Evolutionary conservation across 2,113 vertebrate genomes (phyloP).

Genomic region (Ceyx melanurus): DNA sequence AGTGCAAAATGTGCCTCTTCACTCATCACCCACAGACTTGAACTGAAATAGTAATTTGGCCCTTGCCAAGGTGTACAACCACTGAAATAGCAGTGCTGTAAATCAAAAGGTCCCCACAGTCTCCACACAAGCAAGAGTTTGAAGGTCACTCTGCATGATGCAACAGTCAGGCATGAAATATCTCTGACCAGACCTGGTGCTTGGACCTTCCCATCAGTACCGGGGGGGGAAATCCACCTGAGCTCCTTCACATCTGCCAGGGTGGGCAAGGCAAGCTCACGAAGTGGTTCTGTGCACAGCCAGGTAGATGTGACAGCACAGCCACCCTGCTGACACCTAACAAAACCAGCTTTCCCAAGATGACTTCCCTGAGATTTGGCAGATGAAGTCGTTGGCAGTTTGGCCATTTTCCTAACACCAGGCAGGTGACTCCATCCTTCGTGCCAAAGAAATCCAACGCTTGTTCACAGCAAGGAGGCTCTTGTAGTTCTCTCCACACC

Average conservation of each 20-base stretch:
- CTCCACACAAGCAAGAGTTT: not conserved
- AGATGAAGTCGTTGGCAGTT: constrained; percentile 45
- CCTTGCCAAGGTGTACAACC: constrained; percentile 59
- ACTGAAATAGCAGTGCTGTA: constrained; percentile 15
- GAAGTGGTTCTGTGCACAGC: not conserved
- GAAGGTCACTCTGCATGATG: constrained; percentile 51
- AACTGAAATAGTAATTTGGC: constrained; percentile 51
- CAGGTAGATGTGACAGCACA: not conserved
- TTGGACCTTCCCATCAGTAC: not conserved
- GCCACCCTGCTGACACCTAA: not conserved
- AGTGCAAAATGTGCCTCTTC: constrained; percentile 42
- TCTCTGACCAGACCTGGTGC: not conserved
- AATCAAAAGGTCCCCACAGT: constrained; percentile 38
- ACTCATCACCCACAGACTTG: constrained; percentile 27
- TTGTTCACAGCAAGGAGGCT: constrained; percentile 17
- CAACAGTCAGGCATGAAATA: constrained; percentile 26
- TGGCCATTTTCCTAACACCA: constrained; percentile 17
- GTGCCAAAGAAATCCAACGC: not conserved
- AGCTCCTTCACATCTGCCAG: not conserved
- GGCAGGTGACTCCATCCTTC: constrained; percentile 48
- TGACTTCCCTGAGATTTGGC: constrained; percentile 32
- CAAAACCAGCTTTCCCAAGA: constrained; percentile 18
- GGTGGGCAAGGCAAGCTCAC: not conserved
- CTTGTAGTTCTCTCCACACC: not conserved
- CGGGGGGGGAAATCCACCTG: not conserved